phyloP scores from a whole-genome alignment of 2,888 invertebrate species.

The Troides helena region DNA sequence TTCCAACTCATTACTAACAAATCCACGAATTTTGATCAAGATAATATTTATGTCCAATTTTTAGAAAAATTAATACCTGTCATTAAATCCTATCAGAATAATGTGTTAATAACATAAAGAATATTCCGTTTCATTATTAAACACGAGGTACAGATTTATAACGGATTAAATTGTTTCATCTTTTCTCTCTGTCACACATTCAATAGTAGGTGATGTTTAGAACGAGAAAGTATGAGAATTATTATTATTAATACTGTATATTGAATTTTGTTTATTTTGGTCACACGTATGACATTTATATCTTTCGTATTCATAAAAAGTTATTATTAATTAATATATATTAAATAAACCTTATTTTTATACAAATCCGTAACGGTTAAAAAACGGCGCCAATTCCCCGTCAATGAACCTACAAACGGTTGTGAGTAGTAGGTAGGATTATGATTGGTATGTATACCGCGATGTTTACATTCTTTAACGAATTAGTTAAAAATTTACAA shows the following conservation, averaged over 20 bases:
- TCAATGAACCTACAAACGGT: slow-evolving; percentile 51
- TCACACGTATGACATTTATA: slow-evolving; percentile 4
- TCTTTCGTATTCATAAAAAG: slow-evolving; percentile 6
- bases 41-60: background rate
- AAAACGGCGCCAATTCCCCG: slow-evolving; percentile 51
- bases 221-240: slow-evolving; percentile 43
- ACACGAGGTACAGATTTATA: slow-evolving; percentile 37
- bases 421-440: slow-evolving; percentile 34
- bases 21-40: background rate
- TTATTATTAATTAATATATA: background rate
- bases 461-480: slow-evolving; percentile 25
- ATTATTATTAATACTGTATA: slow-evolving; percentile 43
- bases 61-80: background rate
- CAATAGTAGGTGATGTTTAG: slow-evolving; percentile 35
- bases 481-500: background rate
- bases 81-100: background rate
- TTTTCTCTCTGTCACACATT: slow-evolving; percentile 48
- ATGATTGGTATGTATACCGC: slow-evolving; percentile 18
- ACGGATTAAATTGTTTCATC: slow-evolving; percentile 44
- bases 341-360: slow-evolving; percentile 4
- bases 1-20: slow-evolving; percentile 4
- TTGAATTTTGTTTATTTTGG: slow-evolving; percentile 26
- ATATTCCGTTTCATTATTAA: slow-evolving; percentile 21
- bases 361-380: slow-evolving; percentile 30
- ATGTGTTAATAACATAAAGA: background rate